Evolutionary conservation across 2,888 invertebrate species (phyloP).

Genomic region (Ornithoptera alexandrae): DNA sequence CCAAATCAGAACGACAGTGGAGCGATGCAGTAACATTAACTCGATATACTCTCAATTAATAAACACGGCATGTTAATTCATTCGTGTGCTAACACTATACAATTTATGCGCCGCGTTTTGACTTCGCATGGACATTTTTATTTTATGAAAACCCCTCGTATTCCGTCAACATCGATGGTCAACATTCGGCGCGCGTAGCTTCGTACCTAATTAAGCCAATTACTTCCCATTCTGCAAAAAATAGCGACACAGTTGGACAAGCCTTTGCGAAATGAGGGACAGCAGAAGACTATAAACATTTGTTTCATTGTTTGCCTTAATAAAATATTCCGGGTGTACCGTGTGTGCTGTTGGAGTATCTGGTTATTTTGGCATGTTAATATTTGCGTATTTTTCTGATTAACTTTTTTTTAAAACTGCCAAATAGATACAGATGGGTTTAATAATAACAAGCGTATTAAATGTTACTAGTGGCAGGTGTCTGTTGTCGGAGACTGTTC

Average conservation of each 20-base stretch:
- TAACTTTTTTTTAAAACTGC: too few species aligned
- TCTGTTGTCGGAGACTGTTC: too few species aligned
- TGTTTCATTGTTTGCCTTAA: constrained; percentile 8
- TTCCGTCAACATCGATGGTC: constrained; percentile 12
- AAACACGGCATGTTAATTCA: constrained; percentile 24
- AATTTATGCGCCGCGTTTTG: constrained; percentile 32
- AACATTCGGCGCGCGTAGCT: constrained; percentile 20
- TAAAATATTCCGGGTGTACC: neutral
- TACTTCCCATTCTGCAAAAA: constrained; percentile 16
- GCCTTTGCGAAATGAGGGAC: constrained; percentile 6
- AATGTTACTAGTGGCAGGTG: too few species aligned
- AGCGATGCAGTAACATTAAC: constrained; percentile 25
- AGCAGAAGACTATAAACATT: constrained; percentile 9
- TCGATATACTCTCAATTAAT: constrained; percentile 30
- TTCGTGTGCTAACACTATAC: constrained; percentile 35
- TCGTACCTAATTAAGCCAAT: constrained; percentile 25
- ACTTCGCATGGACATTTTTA: constrained; percentile 31
- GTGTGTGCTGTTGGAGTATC: neutral
- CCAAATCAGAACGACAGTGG: constrained; percentile 25
- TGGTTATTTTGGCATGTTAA: neutral
- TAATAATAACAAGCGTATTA: too few species aligned
- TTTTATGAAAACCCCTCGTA: constrained; percentile 13
- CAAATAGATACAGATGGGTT: too few species aligned
- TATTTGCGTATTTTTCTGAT: too few species aligned
- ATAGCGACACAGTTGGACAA: constrained; percentile 14